These are phyloP conservation scores for Therioaphis trifolii DNA, from an alignment of 2,888 invertebrate genomes.

Conservation along the genomic window DNA sequence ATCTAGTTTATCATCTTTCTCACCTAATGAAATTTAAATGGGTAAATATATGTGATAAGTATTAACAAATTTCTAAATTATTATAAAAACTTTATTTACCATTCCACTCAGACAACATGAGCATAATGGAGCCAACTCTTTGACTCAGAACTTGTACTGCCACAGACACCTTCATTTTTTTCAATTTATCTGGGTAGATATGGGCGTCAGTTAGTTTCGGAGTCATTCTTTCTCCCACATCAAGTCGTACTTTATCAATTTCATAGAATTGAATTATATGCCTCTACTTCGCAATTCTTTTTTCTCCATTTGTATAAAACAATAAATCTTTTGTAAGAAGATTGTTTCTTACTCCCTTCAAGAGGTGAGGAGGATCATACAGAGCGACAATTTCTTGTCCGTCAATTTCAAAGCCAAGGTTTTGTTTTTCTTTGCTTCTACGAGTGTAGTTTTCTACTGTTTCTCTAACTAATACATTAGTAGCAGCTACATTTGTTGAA, in stretches of 20 bases:
- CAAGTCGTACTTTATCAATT: neutral
- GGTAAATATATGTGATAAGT: no score
- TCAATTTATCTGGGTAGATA: constrained; percentile 19
- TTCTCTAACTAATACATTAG: neutral
- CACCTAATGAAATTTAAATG: no score
- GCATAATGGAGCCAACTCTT: no score
- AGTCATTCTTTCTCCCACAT: neutral
- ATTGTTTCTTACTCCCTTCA: constrained; percentile 44
- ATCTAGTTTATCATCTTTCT: constrained; percentile 6
- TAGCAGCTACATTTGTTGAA: constrained; percentile 54
- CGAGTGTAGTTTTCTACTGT: neutral
- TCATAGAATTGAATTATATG: constrained; percentile 22
- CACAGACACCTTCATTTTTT: constrained; percentile 58
- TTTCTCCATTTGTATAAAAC: neutral
- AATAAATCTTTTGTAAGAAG: neutral
- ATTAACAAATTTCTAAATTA: no score
- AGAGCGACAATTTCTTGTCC: constrained; percentile 28
- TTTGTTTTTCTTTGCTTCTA: neutral
- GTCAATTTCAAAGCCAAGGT: constrained; percentile 15
- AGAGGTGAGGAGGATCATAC: constrained; percentile 41
- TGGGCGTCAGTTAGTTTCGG: constrained; percentile 35
- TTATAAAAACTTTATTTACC: no score
- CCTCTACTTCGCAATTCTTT: neutral
- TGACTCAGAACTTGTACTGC: no score
- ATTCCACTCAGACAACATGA: no score